Percentiles rank a stretch among this genome's conserved stretches.
Evolutionary conservation across 2,113 vertebrate species (phyloP).

Genomic region (Australoheros scitulus): DNA sequence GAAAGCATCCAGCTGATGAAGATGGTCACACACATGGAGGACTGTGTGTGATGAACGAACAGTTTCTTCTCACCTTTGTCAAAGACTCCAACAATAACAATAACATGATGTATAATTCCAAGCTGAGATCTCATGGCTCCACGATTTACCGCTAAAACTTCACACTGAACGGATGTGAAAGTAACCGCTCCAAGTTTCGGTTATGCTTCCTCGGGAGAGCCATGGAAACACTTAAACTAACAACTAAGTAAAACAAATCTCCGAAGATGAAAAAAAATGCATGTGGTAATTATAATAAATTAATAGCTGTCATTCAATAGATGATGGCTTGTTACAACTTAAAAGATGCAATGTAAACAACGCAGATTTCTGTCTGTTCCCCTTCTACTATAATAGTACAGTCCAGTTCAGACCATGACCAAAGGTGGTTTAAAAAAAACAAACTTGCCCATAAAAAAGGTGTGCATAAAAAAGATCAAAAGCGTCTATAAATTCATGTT

Average conservation of each 20-base stretch:
- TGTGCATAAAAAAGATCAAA: no score
- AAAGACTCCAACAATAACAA: background rate
- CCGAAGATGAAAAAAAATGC: background rate
- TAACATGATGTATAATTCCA: background rate
- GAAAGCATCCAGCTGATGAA: no score
- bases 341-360: background rate
- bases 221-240: no score
- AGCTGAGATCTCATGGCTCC: background rate
- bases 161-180: fast-evolving
- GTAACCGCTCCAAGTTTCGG: background rate
- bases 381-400: background rate
- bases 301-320: background rate
- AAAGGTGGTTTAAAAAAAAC: no score
- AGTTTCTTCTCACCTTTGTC: background rate
- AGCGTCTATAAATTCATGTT: no score
- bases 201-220: background rate
- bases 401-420: background rate
- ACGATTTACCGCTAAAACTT: background rate
- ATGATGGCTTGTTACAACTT: background rate
- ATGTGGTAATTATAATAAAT: background rate
- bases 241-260: no score
- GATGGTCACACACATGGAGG: fast-evolving
- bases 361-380: no score
- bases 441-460: no score
- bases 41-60: background rate